Base-by-base conservation (phyloP, 2,888 invertebrate species). In the Ophioninae sp. region DNA sequence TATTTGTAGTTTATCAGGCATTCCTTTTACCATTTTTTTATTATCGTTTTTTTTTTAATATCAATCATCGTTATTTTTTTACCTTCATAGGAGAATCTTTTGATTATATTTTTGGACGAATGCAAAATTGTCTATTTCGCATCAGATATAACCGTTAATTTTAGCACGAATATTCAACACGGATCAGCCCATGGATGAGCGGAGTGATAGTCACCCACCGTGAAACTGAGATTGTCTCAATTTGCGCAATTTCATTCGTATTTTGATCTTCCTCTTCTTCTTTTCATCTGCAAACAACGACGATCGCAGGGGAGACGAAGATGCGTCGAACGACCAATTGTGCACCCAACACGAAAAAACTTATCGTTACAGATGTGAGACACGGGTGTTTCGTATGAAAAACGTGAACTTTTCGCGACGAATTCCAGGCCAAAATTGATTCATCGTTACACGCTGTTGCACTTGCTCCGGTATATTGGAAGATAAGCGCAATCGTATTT, bases 281-380 rank as follows among this genome's bases (percentile, higher is more conserved):
- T 10, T 7, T 13, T 6, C 37, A 17, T 64, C 44, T 6, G 23
- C 61, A 23, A 39, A 67, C 58, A 77, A 51, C 64, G 74, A 75
- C 79, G 71, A 74, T 82, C 61, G 63, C 39, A 78, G 69, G 44
- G 68, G 6, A 39, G 78, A 7, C 41, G 69, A 10, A 73, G 78
- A 59, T 77, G 63, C 81, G 72, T 81, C 71, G 67, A 72, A 81
- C 81, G 79, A 79, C 75, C 81, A 84, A 79, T 84, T 81, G 81
- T 51, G 51, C 51, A 44, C 23, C 9, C 71, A 79, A 39, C 69
- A 41, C 30, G 59, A 74, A 39, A 65, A 75, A 51, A 61, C 69
- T 51, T n/a, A n/a, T 30, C n/a, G 61, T 79, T 65, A 58, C 44
- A 23, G 22, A n/a, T 39, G n/a, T 20, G n/a, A 17, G 22, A 30